phyloP scores from a whole-genome alignment of 2,888 invertebrate genomes.

The Pandemis cinnamomeana region DNA sequence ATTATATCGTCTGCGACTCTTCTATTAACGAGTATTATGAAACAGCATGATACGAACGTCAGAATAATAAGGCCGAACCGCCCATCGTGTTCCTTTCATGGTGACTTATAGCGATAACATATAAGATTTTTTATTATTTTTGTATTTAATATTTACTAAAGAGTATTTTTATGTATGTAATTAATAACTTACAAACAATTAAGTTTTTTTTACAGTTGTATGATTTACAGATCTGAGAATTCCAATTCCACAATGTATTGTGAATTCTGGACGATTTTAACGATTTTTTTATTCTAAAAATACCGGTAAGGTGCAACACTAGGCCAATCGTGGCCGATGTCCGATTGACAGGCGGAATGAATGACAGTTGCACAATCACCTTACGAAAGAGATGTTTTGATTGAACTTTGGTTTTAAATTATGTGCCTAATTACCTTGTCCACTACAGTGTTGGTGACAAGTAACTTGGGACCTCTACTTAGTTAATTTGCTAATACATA shows the following conservation, averaged over 20 bases:
- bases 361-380: constrained; percentile 41
- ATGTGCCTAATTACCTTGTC: constrained; percentile 59
- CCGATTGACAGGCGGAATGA: constrained; percentile 2
- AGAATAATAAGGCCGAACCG: no score
- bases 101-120: no score
- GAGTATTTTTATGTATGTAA: no score
- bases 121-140: no score
- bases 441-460: constrained; percentile 83
- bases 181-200: no score
- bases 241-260: neutral
- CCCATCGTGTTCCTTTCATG: no score
- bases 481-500: constrained; percentile 17
- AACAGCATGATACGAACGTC: no score
- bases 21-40: no score
- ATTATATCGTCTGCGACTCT: no score
- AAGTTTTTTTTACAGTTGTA: no score
- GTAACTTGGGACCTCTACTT: constrained; percentile 44
- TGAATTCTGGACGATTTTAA: neutral
- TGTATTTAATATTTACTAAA: no score
- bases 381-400: constrained; percentile 35
- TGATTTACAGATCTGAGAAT: no score
- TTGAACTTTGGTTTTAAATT: constrained; percentile 43
- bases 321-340: neutral
- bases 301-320: constrained; percentile 1
- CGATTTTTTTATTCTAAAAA: neutral